Evolutionary conservation across 2,888 invertebrate genomes (phyloP).

Genomic region (Cheilosia soror): DNA sequence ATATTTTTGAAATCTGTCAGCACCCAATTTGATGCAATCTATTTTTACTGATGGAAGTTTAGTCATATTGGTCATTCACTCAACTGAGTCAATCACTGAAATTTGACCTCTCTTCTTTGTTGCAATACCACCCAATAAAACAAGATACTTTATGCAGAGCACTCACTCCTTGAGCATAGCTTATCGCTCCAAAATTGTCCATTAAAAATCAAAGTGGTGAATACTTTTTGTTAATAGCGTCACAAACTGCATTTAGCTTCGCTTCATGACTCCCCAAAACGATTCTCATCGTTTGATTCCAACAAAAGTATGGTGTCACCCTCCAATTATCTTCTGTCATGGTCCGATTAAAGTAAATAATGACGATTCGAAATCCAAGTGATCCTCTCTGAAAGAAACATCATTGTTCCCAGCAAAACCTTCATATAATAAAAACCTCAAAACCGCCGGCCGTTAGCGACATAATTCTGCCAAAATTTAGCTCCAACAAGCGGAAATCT

Average conservation of each 20-base stretch:
- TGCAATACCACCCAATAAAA: background rate
- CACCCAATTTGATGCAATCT: no score
- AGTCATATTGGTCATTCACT: no score
- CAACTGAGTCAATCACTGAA: no score
- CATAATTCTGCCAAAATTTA: constrained; percentile 45
- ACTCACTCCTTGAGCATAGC: background rate
- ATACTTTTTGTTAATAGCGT: background rate
- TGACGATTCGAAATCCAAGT: constrained; percentile 37
- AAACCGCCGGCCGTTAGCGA: constrained; percentile 16
- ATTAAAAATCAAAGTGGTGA: background rate
- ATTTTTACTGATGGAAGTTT: no score
- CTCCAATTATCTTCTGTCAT: constrained; percentile 55
- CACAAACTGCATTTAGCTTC: constrained; percentile 18
- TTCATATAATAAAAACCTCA: constrained; percentile 25
- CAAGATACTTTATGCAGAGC: background rate
- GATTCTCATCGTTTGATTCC: constrained; percentile 23
- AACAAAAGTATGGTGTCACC: constrained; percentile 32
- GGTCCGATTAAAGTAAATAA: constrained; percentile 66
- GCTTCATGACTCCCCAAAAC: constrained; percentile 16
- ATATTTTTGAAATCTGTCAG: no score
- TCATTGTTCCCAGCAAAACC: constrained; percentile 13
- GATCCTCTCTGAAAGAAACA: constrained; percentile 48
- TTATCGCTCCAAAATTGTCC: no score
- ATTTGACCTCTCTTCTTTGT: no score
- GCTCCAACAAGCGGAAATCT: constrained; percentile 38